A percentile compares a stretch with the other conserved stretches of the same genome.
Evolutionary conservation across 2,113 vertebrate genomes (phyloP).

Genomic region (Corythaixoides concolor): DNA sequence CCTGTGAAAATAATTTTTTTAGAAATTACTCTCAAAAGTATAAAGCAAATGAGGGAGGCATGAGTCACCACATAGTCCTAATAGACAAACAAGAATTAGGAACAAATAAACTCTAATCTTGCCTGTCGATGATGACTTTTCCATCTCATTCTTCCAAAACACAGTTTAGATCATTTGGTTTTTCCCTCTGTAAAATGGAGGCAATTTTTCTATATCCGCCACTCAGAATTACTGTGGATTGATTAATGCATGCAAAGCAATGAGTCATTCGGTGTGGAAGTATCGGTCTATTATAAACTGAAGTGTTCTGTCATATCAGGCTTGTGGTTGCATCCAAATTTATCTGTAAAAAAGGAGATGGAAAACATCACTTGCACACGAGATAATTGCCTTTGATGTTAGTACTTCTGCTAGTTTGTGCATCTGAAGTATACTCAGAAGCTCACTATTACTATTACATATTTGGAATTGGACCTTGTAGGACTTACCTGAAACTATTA

Average conservation of each 20-base stretch:
- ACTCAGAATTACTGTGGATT: conserved; percentile 2
- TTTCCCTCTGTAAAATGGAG: neutral
- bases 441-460: neutral
- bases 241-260: conserved; percentile 35
- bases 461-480: neutral
- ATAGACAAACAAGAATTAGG: neutral
- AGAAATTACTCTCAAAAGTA: conserved; percentile 1
- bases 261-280: conserved; percentile 26
- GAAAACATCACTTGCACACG: neutral
- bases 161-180: neutral
- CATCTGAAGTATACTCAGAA: neutral
- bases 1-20: neutral
- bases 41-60: neutral
- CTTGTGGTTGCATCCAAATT: conserved; percentile 21
- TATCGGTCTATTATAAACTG: neutral
- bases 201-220: conserved; percentile 3
- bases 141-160: neutral
- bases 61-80: neutral
- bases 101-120: neutral
- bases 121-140: neutral
- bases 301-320: neutral
- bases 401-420: neutral
- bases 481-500: neutral
- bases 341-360: conserved; percentile 9
- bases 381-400: conserved; percentile 15